phyloP scores from a whole-genome alignment of 2,888 invertebrate genomes.

The Exephanes ischioxanthus region DNA sequence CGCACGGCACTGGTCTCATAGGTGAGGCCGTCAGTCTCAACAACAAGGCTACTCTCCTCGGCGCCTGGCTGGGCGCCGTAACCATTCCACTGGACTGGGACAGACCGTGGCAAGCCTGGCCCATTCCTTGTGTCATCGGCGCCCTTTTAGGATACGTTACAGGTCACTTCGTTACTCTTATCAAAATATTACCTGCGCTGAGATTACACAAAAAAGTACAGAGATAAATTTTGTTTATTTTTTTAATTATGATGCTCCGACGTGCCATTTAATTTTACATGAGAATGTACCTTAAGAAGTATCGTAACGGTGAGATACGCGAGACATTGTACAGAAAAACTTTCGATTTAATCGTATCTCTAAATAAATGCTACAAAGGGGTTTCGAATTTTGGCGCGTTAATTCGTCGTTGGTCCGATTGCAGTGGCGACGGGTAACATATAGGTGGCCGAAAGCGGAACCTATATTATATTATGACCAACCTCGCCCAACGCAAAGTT shows the following conservation, averaged over 20 bases:
- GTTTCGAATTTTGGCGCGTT: conserved; percentile 30
- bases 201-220: conserved; percentile 75
- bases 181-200: conserved; percentile 81
- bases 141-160: conserved; percentile 88
- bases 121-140: conserved; percentile 90
- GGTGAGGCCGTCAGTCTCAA: conserved; percentile 87
- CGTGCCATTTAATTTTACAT: background rate
- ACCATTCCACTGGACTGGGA: conserved; percentile 97
- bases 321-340: background rate
- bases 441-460: no score
- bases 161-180: conserved; percentile 87
- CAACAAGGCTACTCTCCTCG: conserved; percentile 88
- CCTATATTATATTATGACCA: no score
- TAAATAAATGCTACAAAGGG: background rate
- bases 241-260: background rate
- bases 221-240: conserved; percentile 64
- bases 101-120: conserved; percentile 94
- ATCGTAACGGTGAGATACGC: background rate
- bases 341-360: background rate
- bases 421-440: background rate
- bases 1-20: conserved; percentile 79
- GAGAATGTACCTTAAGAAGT: background rate
- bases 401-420: background rate
- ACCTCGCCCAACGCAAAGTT: no score
- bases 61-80: conserved; percentile 94